These are phyloP conservation scores for Idaea aversata DNA, from an alignment of 2,888 invertebrate species.

Conservation along the genomic window DNA sequence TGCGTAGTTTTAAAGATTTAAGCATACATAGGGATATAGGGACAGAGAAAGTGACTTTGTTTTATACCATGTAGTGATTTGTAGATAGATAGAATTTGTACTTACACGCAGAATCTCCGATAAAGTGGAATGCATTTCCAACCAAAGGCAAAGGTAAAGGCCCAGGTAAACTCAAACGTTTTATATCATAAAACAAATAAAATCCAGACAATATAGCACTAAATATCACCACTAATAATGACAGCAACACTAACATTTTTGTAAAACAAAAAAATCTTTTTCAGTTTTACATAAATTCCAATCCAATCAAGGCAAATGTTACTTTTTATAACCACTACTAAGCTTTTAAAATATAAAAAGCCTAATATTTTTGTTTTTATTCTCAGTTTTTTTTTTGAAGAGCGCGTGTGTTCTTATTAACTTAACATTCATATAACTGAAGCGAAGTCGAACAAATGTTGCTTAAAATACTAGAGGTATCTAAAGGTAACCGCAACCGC, in stretches of 20 bases:
- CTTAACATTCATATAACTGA: neutral
- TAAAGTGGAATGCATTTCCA: slow-evolving; percentile 64
- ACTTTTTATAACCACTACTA: no score
- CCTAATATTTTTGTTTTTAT: no score
- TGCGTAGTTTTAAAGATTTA: no score
- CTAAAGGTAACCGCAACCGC: neutral
- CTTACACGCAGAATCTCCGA: slow-evolving; percentile 49
- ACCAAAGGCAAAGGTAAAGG: slow-evolving; percentile 58
- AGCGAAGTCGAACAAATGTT: neutral
- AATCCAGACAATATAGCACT: slow-evolving; percentile 33
- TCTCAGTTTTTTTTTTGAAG: no score
- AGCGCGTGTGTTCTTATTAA: neutral
- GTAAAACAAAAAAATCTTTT: neutral
- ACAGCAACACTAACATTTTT: neutral
- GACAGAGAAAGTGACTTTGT: no score
- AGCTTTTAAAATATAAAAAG: no score
- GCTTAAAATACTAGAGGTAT: neutral
- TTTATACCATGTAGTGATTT: no score
- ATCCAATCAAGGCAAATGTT: neutral
- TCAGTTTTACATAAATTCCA: neutral
- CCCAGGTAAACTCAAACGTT: slow-evolving; percentile 33
- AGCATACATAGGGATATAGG: no score
- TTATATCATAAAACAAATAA: slow-evolving; percentile 33
- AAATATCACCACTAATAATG: neutral
- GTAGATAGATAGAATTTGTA: slow-evolving; percentile 4